Evolutionary conservation across 2,113 vertebrate genomes (phyloP).

Genomic region (Ptilorrhoa leucosticta): DNA sequence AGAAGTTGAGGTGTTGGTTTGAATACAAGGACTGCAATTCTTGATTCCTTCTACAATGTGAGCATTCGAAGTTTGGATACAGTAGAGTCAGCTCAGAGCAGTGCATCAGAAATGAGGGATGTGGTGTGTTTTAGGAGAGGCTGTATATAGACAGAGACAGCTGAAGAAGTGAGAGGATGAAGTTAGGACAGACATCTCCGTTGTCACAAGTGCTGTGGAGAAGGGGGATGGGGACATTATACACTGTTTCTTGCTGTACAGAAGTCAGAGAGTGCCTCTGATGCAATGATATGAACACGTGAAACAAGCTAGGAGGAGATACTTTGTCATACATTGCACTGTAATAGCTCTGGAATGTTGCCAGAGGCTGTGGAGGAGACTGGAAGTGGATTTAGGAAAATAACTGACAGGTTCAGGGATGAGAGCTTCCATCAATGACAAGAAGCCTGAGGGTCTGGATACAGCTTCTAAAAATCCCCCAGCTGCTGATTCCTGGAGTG

Average conservation of each 20-base stretch:
- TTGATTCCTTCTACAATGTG: neutral
- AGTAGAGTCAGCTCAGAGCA: neutral
- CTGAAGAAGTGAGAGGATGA: neutral
- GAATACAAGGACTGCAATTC: neutral
- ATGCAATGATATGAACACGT: neutral
- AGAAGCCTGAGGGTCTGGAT: neutral
- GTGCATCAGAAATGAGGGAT: neutral
- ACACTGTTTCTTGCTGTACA: neutral
- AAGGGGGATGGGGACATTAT: neutral
- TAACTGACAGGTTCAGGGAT: neutral
- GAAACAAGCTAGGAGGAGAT: neutral
- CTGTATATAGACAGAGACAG: neutral
- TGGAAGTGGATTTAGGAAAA: neutral
- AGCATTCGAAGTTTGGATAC: neutral
- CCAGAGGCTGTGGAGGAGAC: neutral
- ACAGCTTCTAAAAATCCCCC: neutral
- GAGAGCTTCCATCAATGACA: neutral
- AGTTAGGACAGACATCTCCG: neutral
- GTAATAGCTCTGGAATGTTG: neutral
- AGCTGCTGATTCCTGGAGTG: neutral
- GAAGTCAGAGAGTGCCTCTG: neutral
- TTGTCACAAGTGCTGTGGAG: neutral
- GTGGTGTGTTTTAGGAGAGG: neutral
- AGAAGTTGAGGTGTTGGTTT: neutral
- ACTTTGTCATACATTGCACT: neutral